These are phyloP conservation scores for Pogonus chalceus DNA, from an alignment of 1,140 invertebrate species.

Conservation along the genomic window DNA sequence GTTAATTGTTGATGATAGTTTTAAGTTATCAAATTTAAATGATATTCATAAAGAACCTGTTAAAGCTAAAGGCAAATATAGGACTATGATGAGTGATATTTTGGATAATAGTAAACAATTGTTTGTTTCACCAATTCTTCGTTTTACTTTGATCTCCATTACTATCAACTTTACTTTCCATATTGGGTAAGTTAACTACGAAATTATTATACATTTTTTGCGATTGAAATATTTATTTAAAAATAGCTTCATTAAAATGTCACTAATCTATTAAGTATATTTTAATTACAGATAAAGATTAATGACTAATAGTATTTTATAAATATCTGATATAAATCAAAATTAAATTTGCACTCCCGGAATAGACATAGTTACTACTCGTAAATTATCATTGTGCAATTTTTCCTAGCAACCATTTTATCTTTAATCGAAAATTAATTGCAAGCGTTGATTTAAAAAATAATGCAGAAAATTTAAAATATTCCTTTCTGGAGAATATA, in stretches of 20 bases:
- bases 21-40: conserved; percentile 23
- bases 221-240: too few species aligned
- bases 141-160: conserved; percentile 72
- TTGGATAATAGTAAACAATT: conserved; percentile 68
- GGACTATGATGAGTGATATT: conserved; percentile 62
- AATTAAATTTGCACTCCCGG: too few species aligned
- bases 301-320: not conserved
- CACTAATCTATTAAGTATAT: too few species aligned
- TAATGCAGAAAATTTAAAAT: conserved; percentile 5
- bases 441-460: not conserved
- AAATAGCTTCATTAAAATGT: not conserved
- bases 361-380: too few species aligned
- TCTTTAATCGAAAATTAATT: conserved; percentile 1
- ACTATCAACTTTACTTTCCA: conserved; percentile 82
- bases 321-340: not conserved
- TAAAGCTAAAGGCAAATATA: conserved; percentile 51
- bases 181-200: conserved; percentile 61
- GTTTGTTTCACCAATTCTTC: conserved; percentile 66
- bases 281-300: too few species aligned
- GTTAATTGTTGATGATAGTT: conserved; percentile 56
- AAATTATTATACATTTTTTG: too few species aligned
- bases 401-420: too few species aligned
- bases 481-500: not conserved
- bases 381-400: too few species aligned
- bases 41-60: conserved; percentile 33